These are phyloP conservation scores for Odiellus spinosus DNA, from an alignment of 2,888 invertebrate genomes.

Conservation along the genomic window DNA sequence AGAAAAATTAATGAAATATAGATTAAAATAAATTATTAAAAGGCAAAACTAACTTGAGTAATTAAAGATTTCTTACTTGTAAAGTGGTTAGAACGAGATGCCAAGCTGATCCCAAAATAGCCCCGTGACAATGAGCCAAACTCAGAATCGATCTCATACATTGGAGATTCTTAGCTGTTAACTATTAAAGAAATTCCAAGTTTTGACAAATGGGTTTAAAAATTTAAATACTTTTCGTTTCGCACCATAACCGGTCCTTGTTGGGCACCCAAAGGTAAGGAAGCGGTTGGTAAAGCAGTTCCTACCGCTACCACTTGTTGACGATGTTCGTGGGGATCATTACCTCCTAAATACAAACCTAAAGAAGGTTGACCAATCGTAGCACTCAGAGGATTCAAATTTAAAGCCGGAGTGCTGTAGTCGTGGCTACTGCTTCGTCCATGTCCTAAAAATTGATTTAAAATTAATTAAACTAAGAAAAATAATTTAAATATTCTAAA, in stretches of 20 bases:
- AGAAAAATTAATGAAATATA: too few relatives aligned
- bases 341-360: slow-evolving; percentile 32
- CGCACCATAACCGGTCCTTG: slow-evolving; percentile 71
- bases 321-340: slow-evolving; percentile 54
- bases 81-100: slow-evolving; percentile 85
- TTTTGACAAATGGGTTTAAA: too few relatives aligned
- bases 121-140: slow-evolving; percentile 80
- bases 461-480: neutral
- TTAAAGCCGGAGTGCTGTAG: slow-evolving; percentile 20
- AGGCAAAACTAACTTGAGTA: too few relatives aligned
- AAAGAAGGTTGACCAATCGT: slow-evolving; percentile 12
- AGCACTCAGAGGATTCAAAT: slow-evolving; percentile 3
- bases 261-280: slow-evolving; percentile 55
- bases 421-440: slow-evolving; percentile 37
- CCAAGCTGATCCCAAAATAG: slow-evolving; percentile 84
- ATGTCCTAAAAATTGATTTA: slow-evolving; percentile 30
- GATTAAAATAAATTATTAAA: too few relatives aligned
- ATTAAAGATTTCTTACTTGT: slow-evolving; percentile 48
- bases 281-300: slow-evolving; percentile 74
- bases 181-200: slow-evolving; percentile 28
- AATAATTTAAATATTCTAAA: neutral
- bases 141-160: slow-evolving; percentile 82
- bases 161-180: slow-evolving; percentile 92
- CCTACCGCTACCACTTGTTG: slow-evolving; percentile 96
- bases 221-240: neutral